A percentile compares a stretch with the other conserved stretches of the same genome.
phyloP scores from a whole-genome alignment of 2,888 invertebrate species.

The Eupithecia dodoneata region DNA sequence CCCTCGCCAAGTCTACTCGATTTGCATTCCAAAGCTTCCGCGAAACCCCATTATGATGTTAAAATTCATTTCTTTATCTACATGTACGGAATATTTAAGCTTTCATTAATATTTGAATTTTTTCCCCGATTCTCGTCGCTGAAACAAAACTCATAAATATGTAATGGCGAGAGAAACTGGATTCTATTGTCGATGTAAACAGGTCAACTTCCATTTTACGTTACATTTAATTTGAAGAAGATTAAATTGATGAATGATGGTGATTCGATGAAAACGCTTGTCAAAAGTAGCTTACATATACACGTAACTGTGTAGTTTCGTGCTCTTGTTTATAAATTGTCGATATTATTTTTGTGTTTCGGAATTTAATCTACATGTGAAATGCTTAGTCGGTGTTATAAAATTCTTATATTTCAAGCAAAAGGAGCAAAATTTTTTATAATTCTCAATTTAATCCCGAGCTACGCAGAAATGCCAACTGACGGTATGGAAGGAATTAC shows the following conservation, averaged over 20 bases:
- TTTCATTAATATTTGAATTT: constrained; percentile 82
- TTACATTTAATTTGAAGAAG: constrained; percentile 59
- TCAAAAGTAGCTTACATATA: background rate
- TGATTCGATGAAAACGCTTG: background rate
- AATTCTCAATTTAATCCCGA: constrained; percentile 42
- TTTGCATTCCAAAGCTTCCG: constrained; percentile 66
- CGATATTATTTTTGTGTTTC: background rate
- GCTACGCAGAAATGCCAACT: constrained; percentile 54
- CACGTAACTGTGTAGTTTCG: background rate
- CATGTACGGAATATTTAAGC: constrained; percentile 79
- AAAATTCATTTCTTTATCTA: constrained; percentile 79
- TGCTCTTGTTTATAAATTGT: background rate
- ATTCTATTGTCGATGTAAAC: constrained; percentile 67
- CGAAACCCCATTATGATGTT: constrained; percentile 66
- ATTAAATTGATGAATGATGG: constrained; percentile 6
- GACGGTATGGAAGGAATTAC: constrained; percentile 51
- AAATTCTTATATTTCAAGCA: constrained; percentile 47
- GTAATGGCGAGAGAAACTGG: constrained; percentile 74
- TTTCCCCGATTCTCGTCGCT: constrained; percentile 68
- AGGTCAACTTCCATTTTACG: constrained; percentile 73
- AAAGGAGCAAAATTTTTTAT: constrained; percentile 44
- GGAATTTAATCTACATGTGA: constrained; percentile 14
- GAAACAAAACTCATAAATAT: constrained; percentile 82
- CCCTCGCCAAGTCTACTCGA: constrained; percentile 55
- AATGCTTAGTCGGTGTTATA: constrained; percentile 49